These are phyloP conservation scores for Grallaria varia DNA, from an alignment of 2,113 vertebrate species.

Conservation along the genomic window DNA sequence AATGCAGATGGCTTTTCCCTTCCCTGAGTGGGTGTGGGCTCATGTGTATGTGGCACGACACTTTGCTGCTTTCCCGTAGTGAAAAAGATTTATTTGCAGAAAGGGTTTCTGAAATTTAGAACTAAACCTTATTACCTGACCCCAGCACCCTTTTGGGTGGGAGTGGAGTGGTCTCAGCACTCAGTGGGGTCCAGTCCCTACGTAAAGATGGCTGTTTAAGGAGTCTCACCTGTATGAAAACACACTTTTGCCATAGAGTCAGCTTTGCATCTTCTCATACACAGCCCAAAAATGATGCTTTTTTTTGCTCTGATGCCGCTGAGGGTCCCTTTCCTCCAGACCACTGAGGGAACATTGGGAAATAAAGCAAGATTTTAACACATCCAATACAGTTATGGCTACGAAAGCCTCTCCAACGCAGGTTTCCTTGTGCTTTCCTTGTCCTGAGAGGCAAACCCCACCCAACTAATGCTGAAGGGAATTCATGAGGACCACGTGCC, in stretches of 20 bases:
- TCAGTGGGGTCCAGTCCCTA: not conserved
- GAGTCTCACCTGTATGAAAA: not conserved
- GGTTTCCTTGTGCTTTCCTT: not conserved
- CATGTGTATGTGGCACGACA: rapidly evolving
- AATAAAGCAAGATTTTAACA: not conserved
- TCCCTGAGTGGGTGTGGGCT: rapidly evolving
- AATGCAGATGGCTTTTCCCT: not conserved
- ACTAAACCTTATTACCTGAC: not conserved
- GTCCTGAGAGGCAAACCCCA: not conserved
- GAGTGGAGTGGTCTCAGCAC: not conserved
- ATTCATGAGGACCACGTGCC: rapidly evolving
- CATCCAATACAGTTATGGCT: not conserved
- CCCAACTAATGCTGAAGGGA: not conserved
- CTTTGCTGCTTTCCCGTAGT: not conserved
- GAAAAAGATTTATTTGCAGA: not conserved
- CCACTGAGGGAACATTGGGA: not conserved
- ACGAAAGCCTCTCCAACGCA: not conserved
- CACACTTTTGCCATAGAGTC: not conserved
- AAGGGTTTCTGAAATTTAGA: not conserved
- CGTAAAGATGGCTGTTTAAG: rapidly evolving
- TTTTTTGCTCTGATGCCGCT: not conserved
- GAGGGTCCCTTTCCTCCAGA: not conserved
- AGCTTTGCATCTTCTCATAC: not conserved
- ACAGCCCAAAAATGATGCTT: not conserved
- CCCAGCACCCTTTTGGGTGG: not conserved